Percentiles rank a stretch among this genome's conserved stretches.
phyloP scores from a whole-genome alignment of 2,888 invertebrate species.

The Frankliniella fusca region DNA sequence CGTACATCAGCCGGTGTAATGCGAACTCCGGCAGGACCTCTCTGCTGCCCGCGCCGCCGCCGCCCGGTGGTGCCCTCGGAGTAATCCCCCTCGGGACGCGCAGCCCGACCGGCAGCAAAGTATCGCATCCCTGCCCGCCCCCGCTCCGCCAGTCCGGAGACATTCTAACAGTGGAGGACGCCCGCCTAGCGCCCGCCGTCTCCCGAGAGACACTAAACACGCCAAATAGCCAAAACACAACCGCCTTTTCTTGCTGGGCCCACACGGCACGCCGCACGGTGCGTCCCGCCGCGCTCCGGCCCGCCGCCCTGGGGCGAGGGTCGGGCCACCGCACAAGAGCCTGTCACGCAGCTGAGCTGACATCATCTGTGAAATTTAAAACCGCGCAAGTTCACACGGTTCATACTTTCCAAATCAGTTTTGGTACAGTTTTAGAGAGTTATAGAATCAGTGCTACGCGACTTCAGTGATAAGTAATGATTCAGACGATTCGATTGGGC shows the following conservation, averaged over 20 bases:
- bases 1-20: too few species aligned
- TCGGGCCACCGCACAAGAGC: not conserved
- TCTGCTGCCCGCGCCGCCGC: not conserved
- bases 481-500: not conserved
- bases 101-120: not conserved
- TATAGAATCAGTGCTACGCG: too few species aligned
- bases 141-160: not conserved
- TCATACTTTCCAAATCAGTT: too few species aligned
- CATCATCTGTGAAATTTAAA: too few species aligned
- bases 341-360: not conserved
- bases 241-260: not conserved
- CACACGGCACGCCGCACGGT: not conserved
- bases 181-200: not conserved
- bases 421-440: too few species aligned
- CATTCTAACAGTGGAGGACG: not conserved
- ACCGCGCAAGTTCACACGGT: too few species aligned
- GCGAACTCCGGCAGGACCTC: not conserved
- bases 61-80: not conserved
- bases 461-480: too few species aligned
- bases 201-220: not conserved
- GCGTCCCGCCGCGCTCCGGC: not conserved
- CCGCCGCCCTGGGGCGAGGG: not conserved
- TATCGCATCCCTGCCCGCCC: not conserved
- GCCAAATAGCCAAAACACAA: not conserved
- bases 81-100: too few species aligned